Percentiles rank a stretch among this genome's conserved stretches.
phyloP scores from a whole-genome alignment of 2,888 invertebrate species.

The Nomada hirtipes region DNA sequence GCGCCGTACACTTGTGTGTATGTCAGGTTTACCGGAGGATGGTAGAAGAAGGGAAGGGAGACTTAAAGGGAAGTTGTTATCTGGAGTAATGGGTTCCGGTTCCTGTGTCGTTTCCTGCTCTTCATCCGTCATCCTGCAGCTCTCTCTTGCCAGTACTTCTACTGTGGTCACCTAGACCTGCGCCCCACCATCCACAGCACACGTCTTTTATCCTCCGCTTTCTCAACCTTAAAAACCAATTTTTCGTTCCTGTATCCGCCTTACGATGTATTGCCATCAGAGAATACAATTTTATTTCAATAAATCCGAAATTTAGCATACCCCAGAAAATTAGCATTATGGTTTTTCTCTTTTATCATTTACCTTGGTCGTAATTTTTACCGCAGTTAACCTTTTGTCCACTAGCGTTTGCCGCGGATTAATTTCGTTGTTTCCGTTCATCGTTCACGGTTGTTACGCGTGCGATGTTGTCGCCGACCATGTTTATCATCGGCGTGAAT shows the following conservation, averaged over 20 bases:
- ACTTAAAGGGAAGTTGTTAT: slow-evolving; percentile 76
- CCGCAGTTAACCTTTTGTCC: too few relatives aligned
- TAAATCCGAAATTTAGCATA: not conserved
- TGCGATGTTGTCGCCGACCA: slow-evolving; percentile 35
- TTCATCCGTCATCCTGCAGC: slow-evolving; percentile 72
- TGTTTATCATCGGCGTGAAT: slow-evolving; percentile 59
- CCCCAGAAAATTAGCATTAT: not conserved
- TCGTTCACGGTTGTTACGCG: slow-evolving; percentile 21
- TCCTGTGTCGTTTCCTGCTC: slow-evolving; percentile 75
- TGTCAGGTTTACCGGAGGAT: slow-evolving; percentile 58
- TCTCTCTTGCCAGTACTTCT: slow-evolving; percentile 55
- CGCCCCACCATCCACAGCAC: slow-evolving; percentile 28
- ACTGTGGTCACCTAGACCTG: slow-evolving; percentile 20
- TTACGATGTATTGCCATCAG: slow-evolving; percentile 19
- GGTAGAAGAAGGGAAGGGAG: slow-evolving; percentile 78
- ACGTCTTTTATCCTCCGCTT: slow-evolving; percentile 12
- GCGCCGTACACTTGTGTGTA: slow-evolving; percentile 32
- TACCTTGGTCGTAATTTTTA: too few relatives aligned
- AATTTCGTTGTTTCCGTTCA: not conserved
- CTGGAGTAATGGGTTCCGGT: slow-evolving; percentile 78
- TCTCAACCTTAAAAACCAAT: not conserved
- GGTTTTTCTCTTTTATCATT: too few relatives aligned
- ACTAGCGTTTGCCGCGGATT: too few relatives aligned
- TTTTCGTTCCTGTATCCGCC: not conserved
- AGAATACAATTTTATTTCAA: slow-evolving; percentile 6